These are phyloP conservation scores for Ganaspis sp. DNA, from an alignment of 1,140 invertebrate genomes.

Conservation along the genomic window DNA sequence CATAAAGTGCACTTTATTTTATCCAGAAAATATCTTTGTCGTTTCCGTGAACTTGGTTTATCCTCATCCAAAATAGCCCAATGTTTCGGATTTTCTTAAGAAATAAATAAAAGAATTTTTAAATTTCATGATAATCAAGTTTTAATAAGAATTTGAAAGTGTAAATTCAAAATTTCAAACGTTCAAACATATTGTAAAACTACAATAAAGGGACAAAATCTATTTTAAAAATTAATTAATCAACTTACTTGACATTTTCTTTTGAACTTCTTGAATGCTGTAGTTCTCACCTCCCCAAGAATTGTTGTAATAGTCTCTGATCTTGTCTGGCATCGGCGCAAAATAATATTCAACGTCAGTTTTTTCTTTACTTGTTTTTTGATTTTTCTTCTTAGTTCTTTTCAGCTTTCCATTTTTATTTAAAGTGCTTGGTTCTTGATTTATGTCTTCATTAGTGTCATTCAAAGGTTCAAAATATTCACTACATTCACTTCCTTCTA, in stretches of 20 bases:
- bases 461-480: slow-evolving; percentile 13
- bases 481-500: slow-evolving; percentile 38
- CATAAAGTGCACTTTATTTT: slow-evolving; percentile 77
- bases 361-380: slow-evolving; percentile 17
- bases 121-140: no score
- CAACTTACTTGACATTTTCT: slow-evolving; percentile 78
- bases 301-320: slow-evolving; percentile 80
- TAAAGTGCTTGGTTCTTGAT: background rate
- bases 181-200: background rate
- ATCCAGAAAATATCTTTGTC: slow-evolving; percentile 57
- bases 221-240: background rate
- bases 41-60: slow-evolving; percentile 48
- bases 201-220: slow-evolving; percentile 28
- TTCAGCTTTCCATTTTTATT: background rate
- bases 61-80: slow-evolving; percentile 74
- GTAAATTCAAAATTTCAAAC: no score
- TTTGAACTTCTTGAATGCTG: slow-evolving; percentile 75
- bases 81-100: slow-evolving; percentile 70
- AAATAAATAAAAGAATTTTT: slow-evolving; percentile 34
- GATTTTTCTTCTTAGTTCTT: background rate
- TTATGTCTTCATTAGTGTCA: background rate
- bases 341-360: slow-evolving; percentile 57
- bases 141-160: no score
- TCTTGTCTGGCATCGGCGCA: slow-evolving; percentile 68
- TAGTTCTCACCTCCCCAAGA: slow-evolving; percentile 80